Base-by-base conservation (phyloP, 2,888 invertebrate species). In the Hemithea aestivaria region DNA sequence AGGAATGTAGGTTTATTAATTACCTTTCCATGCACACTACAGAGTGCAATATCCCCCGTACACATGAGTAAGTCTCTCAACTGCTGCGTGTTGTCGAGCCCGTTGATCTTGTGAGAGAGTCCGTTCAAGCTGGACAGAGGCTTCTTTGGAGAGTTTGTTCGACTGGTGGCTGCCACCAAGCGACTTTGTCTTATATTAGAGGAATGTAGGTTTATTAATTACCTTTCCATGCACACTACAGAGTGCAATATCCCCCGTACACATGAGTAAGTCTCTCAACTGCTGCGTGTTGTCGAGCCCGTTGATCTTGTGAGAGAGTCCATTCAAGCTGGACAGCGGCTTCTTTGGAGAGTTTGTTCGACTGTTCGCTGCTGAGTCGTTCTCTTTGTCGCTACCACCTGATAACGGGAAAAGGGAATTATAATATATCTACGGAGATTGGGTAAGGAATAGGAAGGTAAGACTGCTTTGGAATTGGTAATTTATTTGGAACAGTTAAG, bases 171-270 rank as follows among this genome's bases (percentile, higher is more conserved):
- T 22, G 2, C n/a, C 22, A 7, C 2, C 22, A 8, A 22, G n/a
- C 8, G 7, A 22, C 2, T 22, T 8, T 4, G 5, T 4, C 3
- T 16, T 16, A 2, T 16, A 16, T 16, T 2, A 5, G 5, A 16
- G 16, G 2, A 9, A 20, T 12, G 6, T 9, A 6, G n/a, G n/a
- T n/a, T 21, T 2, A 30, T 1, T 0, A 2, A 45, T 42, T 27
- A 81, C 84, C 72, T 77, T 82, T 0, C 85, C 90, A 64, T 97
- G 97, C 1, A 97, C 93, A 1, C 90, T 89, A 67, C 97, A 97
- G 0, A 89, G 90, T 27, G 72, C 70, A 0, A 81, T 72, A 53
- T 93, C 90, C 0, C 93, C 92, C 1, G 91, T 92, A 64, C 96
- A 96, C 69, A 94, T 88, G 27, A 90, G 73, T 10, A 92, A 73